A percentile compares a stretch with the other conserved stretches of the same genome.
Conservation (phyloP, 2,888 invertebrate species). For the Diabrotica balteata region DNA sequence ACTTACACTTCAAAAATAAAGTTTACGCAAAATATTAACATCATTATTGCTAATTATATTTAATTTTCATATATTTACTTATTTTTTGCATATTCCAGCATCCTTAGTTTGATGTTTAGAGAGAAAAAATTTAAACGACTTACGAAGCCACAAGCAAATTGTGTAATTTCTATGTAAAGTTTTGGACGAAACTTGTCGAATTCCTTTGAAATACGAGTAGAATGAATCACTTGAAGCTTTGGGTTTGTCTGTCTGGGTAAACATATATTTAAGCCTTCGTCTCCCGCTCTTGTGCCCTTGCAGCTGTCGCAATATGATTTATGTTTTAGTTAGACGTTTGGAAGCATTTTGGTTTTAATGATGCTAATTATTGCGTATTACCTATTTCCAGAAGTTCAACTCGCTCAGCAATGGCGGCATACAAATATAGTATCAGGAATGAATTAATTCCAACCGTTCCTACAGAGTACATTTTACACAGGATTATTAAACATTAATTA, state of each 20-base stretch:
- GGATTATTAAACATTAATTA: too few relatives aligned
- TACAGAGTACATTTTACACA: too few relatives aligned
- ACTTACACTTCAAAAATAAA: too few relatives aligned
- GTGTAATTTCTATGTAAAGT: constrained; percentile 9
- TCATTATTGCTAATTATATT: too few relatives aligned
- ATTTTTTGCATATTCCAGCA: too few relatives aligned
- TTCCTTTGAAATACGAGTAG: constrained; percentile 5
- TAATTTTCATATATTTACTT: too few relatives aligned
- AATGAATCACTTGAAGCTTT: constrained; percentile 13
- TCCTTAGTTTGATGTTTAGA: too few relatives aligned
- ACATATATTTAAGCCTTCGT: constrained; percentile 8
- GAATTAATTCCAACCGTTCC: too few relatives aligned
- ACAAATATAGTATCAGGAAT: too few relatives aligned
- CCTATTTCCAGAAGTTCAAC: constrained; percentile 8
- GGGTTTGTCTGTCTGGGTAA: constrained; percentile 10
- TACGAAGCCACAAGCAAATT: neutral
- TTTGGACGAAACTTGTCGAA: constrained; percentile 3
- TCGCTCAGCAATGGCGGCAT: neutral
- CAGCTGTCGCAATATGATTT: constrained; percentile 20
- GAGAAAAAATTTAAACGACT: too few relatives aligned
- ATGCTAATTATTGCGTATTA: constrained; percentile 18
- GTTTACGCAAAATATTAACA: too few relatives aligned
- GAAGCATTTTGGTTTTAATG: constrained; percentile 16
- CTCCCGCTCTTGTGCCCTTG: constrained; percentile 1
- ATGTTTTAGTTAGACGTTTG: constrained; percentile 18